Evolutionary conservation across 1,140 invertebrate genomes (phyloP).

Genomic region (Mercenaria mercenaria): DNA sequence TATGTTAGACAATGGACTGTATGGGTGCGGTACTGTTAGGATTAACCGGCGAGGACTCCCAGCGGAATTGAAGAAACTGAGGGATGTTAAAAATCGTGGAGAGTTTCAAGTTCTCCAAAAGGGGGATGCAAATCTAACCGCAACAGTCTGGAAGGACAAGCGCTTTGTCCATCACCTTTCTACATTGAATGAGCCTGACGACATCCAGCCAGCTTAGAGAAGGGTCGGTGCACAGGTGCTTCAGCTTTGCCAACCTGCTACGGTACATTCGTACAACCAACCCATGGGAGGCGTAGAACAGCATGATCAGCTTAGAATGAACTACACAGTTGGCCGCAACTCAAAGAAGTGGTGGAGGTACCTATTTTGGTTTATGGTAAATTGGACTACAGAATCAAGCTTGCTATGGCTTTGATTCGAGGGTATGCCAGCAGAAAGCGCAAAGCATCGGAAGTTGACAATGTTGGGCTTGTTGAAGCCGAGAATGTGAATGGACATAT

Average conservation of each 20-base stretch:
- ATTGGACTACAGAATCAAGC: slow-evolving; percentile 23
- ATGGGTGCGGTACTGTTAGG: neutral
- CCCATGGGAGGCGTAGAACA: neutral
- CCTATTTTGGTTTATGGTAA: neutral
- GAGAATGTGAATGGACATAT: neutral
- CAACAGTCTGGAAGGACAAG: no score
- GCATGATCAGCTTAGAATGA: neutral
- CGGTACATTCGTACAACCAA: neutral
- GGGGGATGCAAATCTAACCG: no score
- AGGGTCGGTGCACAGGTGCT: neutral
- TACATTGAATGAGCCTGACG: neutral
- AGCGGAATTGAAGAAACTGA: neutral
- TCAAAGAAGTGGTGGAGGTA: no score
- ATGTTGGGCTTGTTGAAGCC: neutral
- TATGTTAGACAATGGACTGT: neutral
- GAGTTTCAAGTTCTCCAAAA: no score
- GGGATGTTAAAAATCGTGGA: no score
- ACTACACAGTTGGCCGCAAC: neutral
- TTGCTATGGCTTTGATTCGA: neutral
- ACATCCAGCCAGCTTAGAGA: neutral
- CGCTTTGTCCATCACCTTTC: no score
- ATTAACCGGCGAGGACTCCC: neutral
- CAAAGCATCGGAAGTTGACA: neutral
- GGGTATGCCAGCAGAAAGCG: neutral
- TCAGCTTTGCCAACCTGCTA: neutral